Evolutionary conservation across 2,113 vertebrate genomes (phyloP).

Genomic region (Scatophagus argus): DNA sequence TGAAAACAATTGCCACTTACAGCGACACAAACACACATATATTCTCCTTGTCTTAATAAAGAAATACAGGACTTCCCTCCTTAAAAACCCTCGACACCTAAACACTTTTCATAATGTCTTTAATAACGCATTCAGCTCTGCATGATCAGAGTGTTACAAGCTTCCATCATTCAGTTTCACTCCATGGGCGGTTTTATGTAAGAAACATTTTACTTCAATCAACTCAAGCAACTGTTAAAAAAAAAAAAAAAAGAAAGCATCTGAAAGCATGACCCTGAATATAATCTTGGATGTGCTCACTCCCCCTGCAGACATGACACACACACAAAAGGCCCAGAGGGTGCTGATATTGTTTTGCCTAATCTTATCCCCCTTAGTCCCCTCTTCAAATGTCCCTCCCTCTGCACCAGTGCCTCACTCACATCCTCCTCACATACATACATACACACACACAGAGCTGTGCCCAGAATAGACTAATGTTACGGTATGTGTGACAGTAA

Average conservation of each 20-base stretch:
- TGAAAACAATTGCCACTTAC: not conserved
- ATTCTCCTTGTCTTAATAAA: not conserved
- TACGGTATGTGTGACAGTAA: not conserved
- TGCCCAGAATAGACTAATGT: constrained; percentile 18
- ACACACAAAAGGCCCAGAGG: constrained; percentile 13
- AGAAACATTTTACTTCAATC: constrained; percentile 65
- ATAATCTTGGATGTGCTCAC: constrained; percentile 16
- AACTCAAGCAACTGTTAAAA: constrained; percentile 23
- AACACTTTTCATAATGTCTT: constrained; percentile 31
- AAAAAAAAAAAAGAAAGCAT: constrained; percentile 53
- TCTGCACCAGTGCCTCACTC: not conserved
- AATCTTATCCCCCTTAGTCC: constrained; percentile 6
- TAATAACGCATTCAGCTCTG: constrained; percentile 42
- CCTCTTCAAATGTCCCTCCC: not conserved
- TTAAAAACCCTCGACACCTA: constrained; percentile 36
- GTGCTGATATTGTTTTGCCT: constrained; percentile 13
- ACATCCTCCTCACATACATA: not conserved
- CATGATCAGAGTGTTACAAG: constrained; percentile 47
- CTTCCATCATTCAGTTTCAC: constrained; percentile 49
- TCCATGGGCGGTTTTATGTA: constrained; percentile 8
- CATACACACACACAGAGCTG: constrained; percentile 3
- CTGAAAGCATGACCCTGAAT: constrained; percentile 42
- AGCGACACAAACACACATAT: not conserved
- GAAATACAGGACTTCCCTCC: constrained; percentile 8
- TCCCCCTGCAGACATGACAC: not conserved